Evolutionary conservation across 2,888 invertebrate genomes (phyloP).

Genomic region (Cloeon dipterum): DNA sequence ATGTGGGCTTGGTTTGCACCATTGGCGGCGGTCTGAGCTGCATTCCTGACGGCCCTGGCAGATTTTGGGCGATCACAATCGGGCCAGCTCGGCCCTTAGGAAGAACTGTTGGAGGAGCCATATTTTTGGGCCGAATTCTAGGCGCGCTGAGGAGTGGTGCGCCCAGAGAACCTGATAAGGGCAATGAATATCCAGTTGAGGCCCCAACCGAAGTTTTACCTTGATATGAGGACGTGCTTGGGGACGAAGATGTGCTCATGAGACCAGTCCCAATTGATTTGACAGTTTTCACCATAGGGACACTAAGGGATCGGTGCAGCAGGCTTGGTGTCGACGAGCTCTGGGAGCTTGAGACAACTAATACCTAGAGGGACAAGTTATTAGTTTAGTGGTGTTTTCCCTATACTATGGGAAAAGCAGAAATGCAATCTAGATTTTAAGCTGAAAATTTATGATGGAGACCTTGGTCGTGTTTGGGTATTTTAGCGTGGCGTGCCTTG

Average conservation of each 20-base stretch:
- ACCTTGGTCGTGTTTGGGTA: too few relatives aligned
- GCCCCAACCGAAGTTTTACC: too few relatives aligned
- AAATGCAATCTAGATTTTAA: too few relatives aligned
- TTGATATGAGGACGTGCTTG: too few relatives aligned
- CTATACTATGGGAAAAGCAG: too few relatives aligned
- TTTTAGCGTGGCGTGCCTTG: too few relatives aligned
- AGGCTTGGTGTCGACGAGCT: conserved; percentile 8
- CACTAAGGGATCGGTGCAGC: conserved; percentile 9
- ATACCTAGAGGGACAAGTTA: conserved; percentile 6
- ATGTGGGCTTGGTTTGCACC: conserved; percentile 1
- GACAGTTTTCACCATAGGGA: conserved; percentile 9
- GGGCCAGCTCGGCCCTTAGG: conserved; percentile 6
- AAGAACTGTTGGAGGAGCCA: background rate
- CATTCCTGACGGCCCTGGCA: background rate
- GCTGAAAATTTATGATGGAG: too few relatives aligned
- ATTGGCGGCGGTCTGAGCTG: background rate
- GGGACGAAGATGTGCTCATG: too few relatives aligned
- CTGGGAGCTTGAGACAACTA: conserved; percentile 8
- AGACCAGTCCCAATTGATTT: too few relatives aligned
- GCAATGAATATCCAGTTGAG: too few relatives aligned
- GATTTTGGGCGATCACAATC: conserved; percentile 8
- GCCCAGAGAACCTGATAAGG: too few relatives aligned
- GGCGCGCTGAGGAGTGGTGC: background rate
- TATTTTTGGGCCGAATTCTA: conserved; percentile 3
- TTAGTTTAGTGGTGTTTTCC: too few relatives aligned